Percentiles rank a stretch among this genome's conserved stretches.
Conservation (phyloP, 2,113 vertebrate genomes). For the Herpetotheres cachinnans region DNA sequence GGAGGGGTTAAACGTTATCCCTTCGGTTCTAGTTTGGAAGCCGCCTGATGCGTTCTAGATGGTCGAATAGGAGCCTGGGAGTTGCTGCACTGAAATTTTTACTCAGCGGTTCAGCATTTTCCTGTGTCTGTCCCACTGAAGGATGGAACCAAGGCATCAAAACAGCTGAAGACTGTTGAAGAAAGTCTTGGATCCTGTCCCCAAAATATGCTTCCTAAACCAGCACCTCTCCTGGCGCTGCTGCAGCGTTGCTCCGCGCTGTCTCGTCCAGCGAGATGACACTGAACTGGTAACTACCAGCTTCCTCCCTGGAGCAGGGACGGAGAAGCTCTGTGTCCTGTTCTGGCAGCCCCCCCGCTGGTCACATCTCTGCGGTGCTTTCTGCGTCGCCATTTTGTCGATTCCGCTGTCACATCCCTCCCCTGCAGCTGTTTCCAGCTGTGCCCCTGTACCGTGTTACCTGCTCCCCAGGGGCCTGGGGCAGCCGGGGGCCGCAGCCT, state of each 20-base stretch:
- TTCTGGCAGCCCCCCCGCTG: not conserved
- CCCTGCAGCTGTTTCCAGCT: not conserved
- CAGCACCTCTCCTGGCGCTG: not conserved
- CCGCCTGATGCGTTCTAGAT: not conserved
- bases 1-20: not conserved
- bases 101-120: not conserved
- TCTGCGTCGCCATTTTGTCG: not conserved
- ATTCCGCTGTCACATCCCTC: not conserved
- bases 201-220: no score
- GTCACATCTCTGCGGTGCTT: no score
- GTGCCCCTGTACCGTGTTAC: not conserved
- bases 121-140: not conserved
- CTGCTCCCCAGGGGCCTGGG: no score
- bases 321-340: not conserved
- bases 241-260: not conserved
- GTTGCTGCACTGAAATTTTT: not conserved
- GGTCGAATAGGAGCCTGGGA: not conserved
- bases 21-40: not conserved
- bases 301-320: not conserved
- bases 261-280: not conserved
- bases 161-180: not conserved
- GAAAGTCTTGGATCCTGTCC: not conserved
- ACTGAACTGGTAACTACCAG: no score
- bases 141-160: no score
- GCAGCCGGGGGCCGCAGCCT: no score